These are phyloP conservation scores for Bicyclus anynana DNA, from an alignment of 1,140 invertebrate genomes.

Conservation along the genomic window DNA sequence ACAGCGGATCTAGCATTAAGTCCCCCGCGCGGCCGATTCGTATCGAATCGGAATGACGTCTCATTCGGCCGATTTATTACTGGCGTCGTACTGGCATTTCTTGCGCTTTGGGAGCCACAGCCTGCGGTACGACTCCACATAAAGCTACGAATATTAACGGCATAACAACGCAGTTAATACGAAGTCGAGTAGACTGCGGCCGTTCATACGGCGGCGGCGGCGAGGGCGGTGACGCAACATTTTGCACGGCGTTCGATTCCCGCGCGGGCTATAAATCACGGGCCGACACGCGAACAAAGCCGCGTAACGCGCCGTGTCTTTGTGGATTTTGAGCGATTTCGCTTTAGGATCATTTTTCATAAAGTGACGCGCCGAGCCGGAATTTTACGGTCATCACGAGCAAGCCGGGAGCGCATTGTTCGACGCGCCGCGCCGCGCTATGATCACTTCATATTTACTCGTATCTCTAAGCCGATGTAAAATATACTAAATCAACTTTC, in stretches of 20 bases:
- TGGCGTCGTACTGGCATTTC: conserved; percentile 36
- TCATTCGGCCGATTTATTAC: conserved; percentile 72
- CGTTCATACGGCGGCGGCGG: background rate
- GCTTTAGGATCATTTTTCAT: conserved; percentile 75
- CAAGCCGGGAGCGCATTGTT: conserved; percentile 21
- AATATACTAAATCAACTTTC: too few relatives aligned
- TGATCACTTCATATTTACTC: conserved; percentile 10
- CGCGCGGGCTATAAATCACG: conserved; percentile 54
- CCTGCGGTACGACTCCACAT: conserved; percentile 8
- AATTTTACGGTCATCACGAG: conserved; percentile 64
- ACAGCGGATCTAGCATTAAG: conserved; percentile 54
- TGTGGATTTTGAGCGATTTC: conserved; percentile 73
- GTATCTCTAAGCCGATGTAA: too few relatives aligned
- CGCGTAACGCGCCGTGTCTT: conserved; percentile 73
- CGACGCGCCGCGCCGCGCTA: conserved; percentile 20
- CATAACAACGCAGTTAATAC: conserved; percentile 3
- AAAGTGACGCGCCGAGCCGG: conserved; percentile 33
- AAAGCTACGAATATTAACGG: conserved; percentile 20
- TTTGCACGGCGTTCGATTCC: conserved; percentile 66
- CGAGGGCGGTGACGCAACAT: conserved; percentile 66
- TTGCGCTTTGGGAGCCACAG: conserved; percentile 33
- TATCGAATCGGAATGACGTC: conserved; percentile 72
- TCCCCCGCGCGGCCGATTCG: conserved; percentile 57
- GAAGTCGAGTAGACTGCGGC: conserved; percentile 34
- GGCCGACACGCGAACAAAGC: conserved; percentile 70